Percentiles rank a stretch among this genome's conserved stretches.
phyloP scores from a whole-genome alignment of 2,888 invertebrate genomes.

The Trichacis sp. region DNA sequence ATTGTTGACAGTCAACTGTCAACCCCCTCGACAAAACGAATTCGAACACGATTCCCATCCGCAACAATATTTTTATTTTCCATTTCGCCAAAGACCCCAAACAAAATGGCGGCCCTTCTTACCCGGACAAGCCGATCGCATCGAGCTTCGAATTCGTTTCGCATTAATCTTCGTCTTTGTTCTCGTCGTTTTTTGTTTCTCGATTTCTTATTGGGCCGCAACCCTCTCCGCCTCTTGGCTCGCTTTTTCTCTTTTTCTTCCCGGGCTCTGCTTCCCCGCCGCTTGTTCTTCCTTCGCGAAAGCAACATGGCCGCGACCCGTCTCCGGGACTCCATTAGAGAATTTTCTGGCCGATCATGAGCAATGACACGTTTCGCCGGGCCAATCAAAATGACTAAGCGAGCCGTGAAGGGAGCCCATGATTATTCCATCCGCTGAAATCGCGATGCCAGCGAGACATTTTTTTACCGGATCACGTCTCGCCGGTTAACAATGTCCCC shows the following conservation, averaged over 20 bases:
- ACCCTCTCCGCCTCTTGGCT: conserved; percentile 37
- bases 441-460: conserved; percentile 8
- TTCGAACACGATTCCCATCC: too few relatives aligned
- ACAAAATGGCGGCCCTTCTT: conserved; percentile 48
- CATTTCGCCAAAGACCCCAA: conserved; percentile 14
- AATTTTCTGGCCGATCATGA: conserved; percentile 20
- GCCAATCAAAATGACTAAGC: conserved; percentile 21
- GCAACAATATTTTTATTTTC: too few relatives aligned
- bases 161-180: conserved; percentile 61
- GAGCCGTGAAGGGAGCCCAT: conserved; percentile 9
- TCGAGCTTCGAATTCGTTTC: conserved; percentile 53
- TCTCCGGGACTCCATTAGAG: conserved; percentile 38
- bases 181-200: conserved; percentile 55
- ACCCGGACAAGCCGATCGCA: conserved; percentile 28
- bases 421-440: conserved; percentile 14
- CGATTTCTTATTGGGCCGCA: conserved; percentile 54
- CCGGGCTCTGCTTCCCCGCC: conserved; percentile 38
- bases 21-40: too few relatives aligned
- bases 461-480: conserved; percentile 2
- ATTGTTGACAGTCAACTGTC: too few relatives aligned
- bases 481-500: conserved; percentile 7
- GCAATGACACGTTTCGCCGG: conserved; percentile 5
- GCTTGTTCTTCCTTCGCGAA: conserved; percentile 25
- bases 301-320: conserved; percentile 39
- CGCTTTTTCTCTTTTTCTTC: conserved; percentile 36